Evolutionary conservation across 2,797 vertebrate genomes (phyloP).

Genomic region (Micromesistius poutassou): DNA sequence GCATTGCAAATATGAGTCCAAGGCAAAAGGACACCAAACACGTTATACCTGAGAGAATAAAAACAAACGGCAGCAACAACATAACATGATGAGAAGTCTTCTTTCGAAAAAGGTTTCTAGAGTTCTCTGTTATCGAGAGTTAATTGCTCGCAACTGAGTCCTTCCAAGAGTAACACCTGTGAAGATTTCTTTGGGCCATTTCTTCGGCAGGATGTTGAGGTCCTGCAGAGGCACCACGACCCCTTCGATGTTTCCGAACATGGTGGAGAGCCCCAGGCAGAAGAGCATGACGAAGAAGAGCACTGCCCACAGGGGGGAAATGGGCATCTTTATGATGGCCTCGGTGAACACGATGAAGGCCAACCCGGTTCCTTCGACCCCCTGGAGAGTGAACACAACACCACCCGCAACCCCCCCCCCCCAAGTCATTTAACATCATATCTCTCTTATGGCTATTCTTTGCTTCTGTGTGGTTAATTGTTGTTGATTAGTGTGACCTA

Average conservation of each 20-base stretch:
- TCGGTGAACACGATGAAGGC: constrained; percentile 98
- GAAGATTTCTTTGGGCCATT: constrained; percentile 84
- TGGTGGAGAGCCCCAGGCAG: constrained; percentile 92
- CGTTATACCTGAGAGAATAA: constrained; percentile 70
- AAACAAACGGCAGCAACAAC: neutral
- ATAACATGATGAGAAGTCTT: neutral
- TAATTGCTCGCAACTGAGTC: constrained; percentile 8
- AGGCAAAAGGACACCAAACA: constrained; percentile 74
- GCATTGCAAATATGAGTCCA: constrained; percentile 83
- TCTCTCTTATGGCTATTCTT: neutral
- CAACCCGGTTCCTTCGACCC: constrained; percentile 90
- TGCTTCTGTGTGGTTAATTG: neutral
- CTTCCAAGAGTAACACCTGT: constrained; percentile 73
- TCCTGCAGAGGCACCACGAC: constrained; percentile 86
- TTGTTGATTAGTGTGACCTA: neutral
- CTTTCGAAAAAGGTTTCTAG: neutral
- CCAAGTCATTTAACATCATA: neutral
- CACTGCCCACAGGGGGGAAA: constrained; percentile 87
- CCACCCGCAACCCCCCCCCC: no score
- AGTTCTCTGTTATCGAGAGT: neutral
- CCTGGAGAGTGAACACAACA: constrained; percentile 62
- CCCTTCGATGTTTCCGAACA: constrained; percentile 93
- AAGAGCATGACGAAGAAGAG: constrained; percentile 97
- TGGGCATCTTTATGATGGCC: constrained; percentile 92
- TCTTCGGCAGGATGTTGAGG: constrained; percentile 73